Conservation (phyloP, 2,888 invertebrate genomes). For the Myathropa florea region DNA sequence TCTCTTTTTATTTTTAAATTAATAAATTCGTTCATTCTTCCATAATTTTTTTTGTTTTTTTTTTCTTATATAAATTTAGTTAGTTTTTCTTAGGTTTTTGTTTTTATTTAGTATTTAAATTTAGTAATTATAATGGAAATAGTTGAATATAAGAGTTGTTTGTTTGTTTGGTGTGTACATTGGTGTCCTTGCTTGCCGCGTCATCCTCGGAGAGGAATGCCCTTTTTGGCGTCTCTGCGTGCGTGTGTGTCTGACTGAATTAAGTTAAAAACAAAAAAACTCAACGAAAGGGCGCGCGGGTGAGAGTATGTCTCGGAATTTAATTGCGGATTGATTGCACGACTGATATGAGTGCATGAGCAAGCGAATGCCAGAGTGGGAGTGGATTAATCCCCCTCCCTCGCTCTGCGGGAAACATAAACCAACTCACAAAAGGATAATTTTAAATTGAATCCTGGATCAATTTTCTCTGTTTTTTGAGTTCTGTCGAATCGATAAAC, state of each 20-base stretch:
- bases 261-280: slow-evolving; percentile 22
- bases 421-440: slow-evolving; percentile 65
- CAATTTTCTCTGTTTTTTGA: slow-evolving; percentile 42
- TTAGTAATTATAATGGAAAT: slow-evolving; percentile 66
- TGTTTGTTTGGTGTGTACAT: slow-evolving; percentile 55
- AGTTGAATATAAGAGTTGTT: slow-evolving; percentile 60
- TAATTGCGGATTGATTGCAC: slow-evolving; percentile 68
- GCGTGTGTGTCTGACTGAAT: slow-evolving; percentile 29
- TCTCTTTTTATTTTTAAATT: slow-evolving; percentile 61
- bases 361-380: neutral
- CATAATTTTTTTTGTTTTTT: slow-evolving; percentile 38
- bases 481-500: slow-evolving; percentile 21
- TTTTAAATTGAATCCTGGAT: slow-evolving; percentile 66
- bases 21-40: slow-evolving; percentile 71
- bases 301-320: slow-evolving; percentile 2
- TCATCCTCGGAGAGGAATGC: neutral
- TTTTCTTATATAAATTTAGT: slow-evolving; percentile 44
- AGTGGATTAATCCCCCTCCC: slow-evolving; percentile 19
- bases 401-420: too few species aligned
- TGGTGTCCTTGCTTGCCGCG: slow-evolving; percentile 34
- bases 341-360: slow-evolving; percentile 41
- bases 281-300: neutral
- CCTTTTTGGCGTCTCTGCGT: slow-evolving; percentile 4
- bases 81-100: slow-evolving; percentile 21
- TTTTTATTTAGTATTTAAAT: slow-evolving; percentile 23